A percentile compares a stretch with the other conserved stretches of the same genome.
Evolutionary conservation across 2,888 invertebrate species (phyloP).

Genomic region (Pandemis corylana): DNA sequence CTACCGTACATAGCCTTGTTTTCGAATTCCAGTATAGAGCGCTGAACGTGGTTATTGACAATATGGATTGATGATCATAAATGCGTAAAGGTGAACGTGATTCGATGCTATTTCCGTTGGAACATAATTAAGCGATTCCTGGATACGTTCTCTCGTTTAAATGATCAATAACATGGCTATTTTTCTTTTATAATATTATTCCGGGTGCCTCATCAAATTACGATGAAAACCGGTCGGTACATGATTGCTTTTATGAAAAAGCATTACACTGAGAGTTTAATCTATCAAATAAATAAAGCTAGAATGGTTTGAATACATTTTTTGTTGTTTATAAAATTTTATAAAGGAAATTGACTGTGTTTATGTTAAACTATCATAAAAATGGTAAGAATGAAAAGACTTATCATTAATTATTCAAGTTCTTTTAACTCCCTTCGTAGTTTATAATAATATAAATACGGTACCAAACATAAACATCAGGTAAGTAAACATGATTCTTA

Average conservation of each 20-base stretch:
- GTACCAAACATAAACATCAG: not conserved
- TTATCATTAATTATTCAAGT: too few relatives aligned
- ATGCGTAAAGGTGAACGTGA: constrained; percentile 71
- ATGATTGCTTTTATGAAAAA: too few relatives aligned
- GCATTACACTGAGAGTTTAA: too few relatives aligned
- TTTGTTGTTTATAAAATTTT: too few relatives aligned
- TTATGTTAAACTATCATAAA: too few relatives aligned
- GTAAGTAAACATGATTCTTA: not conserved
- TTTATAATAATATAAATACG: too few relatives aligned
- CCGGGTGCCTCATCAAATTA: not conserved
- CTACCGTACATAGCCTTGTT: constrained; percentile 65
- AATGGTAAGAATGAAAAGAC: too few relatives aligned
- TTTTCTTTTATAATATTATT: not conserved
- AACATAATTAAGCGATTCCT: constrained; percentile 66
- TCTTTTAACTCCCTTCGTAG: too few relatives aligned
- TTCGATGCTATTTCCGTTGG: constrained; percentile 51
- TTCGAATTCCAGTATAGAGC: constrained; percentile 71
- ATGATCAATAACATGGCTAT: not conserved
- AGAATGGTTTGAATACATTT: too few relatives aligned
- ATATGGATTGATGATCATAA: constrained; percentile 81
- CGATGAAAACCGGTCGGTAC: not conserved
- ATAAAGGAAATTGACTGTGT: too few relatives aligned
- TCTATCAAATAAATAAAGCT: too few relatives aligned
- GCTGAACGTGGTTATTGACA: constrained; percentile 74
- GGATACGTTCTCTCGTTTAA: not conserved